phyloP scores from a whole-genome alignment of 2,888 invertebrate species.

The Orthosia gracilis region DNA sequence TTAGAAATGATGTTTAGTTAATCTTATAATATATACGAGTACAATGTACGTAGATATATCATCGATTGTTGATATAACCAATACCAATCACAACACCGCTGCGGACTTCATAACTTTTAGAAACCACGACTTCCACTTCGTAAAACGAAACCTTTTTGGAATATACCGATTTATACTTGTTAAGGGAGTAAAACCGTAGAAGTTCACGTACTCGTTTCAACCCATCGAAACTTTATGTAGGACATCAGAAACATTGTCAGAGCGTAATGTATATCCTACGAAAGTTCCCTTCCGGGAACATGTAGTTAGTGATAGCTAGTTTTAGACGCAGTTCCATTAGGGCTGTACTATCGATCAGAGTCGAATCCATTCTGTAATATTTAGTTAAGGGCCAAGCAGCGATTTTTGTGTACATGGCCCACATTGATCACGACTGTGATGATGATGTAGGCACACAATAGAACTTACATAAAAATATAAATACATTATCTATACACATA shows the following conservation, averaged over 20 bases:
- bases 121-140: neutral
- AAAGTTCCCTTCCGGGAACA: conserved; percentile 39
- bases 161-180: conserved; percentile 40
- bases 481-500: no score
- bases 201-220: conserved; percentile 43
- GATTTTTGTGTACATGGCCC: neutral
- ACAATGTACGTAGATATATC: no score
- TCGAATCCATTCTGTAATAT: neutral
- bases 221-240: conserved; percentile 42
- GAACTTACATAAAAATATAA: no score
- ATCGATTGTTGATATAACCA: no score
- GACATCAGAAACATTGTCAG: conserved; percentile 41
- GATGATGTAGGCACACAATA: no score
- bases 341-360: neutral
- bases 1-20: no score
- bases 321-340: conserved; percentile 1
- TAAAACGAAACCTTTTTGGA: neutral
- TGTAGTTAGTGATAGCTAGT: conserved; percentile 26
- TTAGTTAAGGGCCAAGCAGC: neutral
- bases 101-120: neutral
- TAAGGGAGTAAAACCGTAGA: conserved; percentile 23
- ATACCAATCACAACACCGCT: conserved; percentile 10
- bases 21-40: no score
- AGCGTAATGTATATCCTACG: conserved; percentile 17
- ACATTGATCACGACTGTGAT: no score